phyloP scores from a whole-genome alignment of 2,113 vertebrate species.

The Syngnathus floridae region DNA sequence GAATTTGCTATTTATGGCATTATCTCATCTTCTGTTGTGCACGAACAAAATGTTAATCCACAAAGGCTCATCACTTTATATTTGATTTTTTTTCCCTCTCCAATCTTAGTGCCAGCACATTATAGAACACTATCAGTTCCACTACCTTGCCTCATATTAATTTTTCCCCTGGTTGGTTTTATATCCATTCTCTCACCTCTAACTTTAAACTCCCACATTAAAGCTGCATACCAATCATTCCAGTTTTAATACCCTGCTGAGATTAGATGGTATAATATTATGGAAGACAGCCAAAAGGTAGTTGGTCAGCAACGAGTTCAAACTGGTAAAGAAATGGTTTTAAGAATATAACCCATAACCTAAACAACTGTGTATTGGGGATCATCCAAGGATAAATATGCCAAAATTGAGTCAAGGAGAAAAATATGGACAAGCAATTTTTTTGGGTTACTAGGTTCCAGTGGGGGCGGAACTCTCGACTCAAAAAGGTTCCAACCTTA shows the following conservation, averaged over 20 bases:
- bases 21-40: conserved; percentile 21
- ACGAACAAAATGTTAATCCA: conserved; percentile 33
- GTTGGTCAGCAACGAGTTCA: conserved; percentile 36
- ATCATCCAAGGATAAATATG: conserved; percentile 4
- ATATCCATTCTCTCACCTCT: conserved; percentile 62
- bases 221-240: conserved; percentile 65
- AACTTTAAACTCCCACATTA: conserved; percentile 62
- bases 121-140: conserved; percentile 70
- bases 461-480: conserved; percentile 32
- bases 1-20: conserved; percentile 21
- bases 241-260: conserved; percentile 59
- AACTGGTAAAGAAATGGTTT: conserved; percentile 18
- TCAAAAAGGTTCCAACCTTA: conserved; percentile 58
- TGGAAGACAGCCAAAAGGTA: conserved; percentile 46
- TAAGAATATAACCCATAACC: conserved; percentile 3
- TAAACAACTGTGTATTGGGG: conserved; percentile 1
- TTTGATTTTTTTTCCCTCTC: conserved; percentile 39
- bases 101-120: conserved; percentile 62
- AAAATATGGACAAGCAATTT: not conserved
- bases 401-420: not conserved
- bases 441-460: conserved; percentile 35
- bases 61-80: conserved; percentile 48
- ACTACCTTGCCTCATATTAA: conserved; percentile 69
- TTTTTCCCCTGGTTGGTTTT: conserved; percentile 71
- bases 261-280: conserved; percentile 65